These are phyloP conservation scores for Diceros bicornis DNA, from an alignment of 2,797 vertebrate species.

Conservation along the genomic window DNA sequence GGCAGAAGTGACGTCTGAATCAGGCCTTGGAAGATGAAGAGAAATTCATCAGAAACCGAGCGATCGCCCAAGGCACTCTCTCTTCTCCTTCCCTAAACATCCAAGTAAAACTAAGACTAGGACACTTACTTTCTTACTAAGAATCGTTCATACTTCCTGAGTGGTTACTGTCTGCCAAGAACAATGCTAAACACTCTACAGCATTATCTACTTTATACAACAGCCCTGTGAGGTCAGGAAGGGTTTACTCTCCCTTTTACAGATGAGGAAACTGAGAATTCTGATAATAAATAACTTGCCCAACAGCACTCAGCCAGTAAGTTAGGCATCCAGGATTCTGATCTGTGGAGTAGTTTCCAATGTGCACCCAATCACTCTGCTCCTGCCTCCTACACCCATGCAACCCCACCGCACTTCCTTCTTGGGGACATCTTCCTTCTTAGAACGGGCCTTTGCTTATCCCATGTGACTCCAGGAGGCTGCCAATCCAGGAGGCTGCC, in stretches of 20 bases:
- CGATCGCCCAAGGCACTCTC: rapidly evolving
- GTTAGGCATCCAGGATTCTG: rapidly evolving
- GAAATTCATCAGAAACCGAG: neutral
- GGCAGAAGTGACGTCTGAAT: neutral
- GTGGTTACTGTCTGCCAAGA: neutral
- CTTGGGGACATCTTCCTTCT: rapidly evolving
- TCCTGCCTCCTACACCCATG: rapidly evolving
- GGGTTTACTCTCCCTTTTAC: rapidly evolving
- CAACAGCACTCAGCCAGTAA: neutral
- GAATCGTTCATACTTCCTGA: too few relatives aligned
- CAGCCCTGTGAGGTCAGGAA: neutral
- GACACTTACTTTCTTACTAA: neutral
- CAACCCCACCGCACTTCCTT: rapidly evolving
- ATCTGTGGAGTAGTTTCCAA: rapidly evolving
- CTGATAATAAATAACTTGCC: too few relatives aligned
- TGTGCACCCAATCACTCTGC: neutral
- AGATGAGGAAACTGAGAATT: neutral
- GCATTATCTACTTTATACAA: neutral
- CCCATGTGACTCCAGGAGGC: rapidly evolving
- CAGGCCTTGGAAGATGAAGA: neutral
- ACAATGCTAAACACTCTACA: neutral
- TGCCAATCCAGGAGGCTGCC: too few relatives aligned
- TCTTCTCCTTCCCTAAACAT: neutral
- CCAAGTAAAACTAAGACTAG: rapidly evolving
- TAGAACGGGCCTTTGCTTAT: neutral